phyloP scores from a whole-genome alignment of 2,797 vertebrate genomes.

The Sebastes oblongus region DNA sequence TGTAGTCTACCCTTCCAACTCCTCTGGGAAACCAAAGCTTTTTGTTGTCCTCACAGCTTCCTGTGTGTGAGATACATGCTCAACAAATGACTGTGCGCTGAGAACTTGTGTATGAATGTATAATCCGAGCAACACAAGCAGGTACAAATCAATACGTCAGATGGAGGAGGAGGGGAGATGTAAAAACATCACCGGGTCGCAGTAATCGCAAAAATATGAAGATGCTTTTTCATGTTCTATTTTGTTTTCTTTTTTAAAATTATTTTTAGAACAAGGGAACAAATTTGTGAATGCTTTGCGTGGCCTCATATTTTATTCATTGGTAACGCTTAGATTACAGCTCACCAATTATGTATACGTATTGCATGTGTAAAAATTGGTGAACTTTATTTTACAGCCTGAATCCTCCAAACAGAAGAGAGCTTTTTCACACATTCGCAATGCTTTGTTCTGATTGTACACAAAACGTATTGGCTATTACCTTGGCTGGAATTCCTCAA shows the following conservation, averaged over 20 bases:
- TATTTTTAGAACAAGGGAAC: not conserved
- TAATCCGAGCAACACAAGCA: slow-evolving; percentile 38
- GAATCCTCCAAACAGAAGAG: not conserved
- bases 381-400: not conserved
- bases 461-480: not conserved
- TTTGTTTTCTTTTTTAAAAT: not conserved
- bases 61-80: slow-evolving; percentile 45
- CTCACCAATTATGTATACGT: not conserved
- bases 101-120: slow-evolving; percentile 60
- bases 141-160: slow-evolving; percentile 44
- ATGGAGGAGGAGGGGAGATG: not conserved
- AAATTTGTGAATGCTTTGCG: not conserved
- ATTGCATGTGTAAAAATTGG: not conserved
- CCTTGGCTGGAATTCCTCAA: not conserved
- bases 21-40: slow-evolving; percentile 38
- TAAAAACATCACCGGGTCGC: not conserved
- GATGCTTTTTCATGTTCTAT: not conserved
- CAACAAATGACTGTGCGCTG: slow-evolving; percentile 57
- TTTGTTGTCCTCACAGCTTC: slow-evolving; percentile 57
- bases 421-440: not conserved
- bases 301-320: not conserved
- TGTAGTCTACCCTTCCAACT: not conserved
- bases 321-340: not conserved
- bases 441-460: not conserved
- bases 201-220: not conserved